Base-by-base conservation (phyloP, 2,797 vertebrate genomes). In the Scolopax rusticola region DNA sequence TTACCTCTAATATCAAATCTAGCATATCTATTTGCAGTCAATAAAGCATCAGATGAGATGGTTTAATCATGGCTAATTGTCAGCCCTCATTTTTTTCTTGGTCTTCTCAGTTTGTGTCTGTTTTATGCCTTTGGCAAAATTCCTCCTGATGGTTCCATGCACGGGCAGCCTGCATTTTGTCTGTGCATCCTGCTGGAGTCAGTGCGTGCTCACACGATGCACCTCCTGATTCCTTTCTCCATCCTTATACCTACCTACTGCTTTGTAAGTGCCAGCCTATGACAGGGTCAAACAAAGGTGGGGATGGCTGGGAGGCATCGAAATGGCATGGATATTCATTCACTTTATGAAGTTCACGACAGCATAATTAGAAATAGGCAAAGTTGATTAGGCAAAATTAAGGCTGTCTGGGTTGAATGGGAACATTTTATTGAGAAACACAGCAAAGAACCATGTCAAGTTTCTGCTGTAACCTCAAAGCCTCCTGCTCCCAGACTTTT, bases 161-260 rank as follows among this genome's bases (percentile, higher is more conserved):
- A 41, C 1, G 4, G 36, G 36, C 19, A 88, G 25, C 25, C 48
- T 90, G 64, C 7, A 19, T 75, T 83, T 90, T 79, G 12, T 8
- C 36, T 51, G 30, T 28, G 32, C 16, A 32, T 87, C 79, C 83
- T 74, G 36, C 67, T 77, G 32, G 74, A 82, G 45, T 54, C 75
- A 80, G 63, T 30, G 48, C 0, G 0, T 67, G n/a, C 17, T 78
- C 68, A 30, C 7, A 6, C 0, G 14, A 69, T 2, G 18, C 3
- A 45, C 16, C 43, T 71, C 16, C 69, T 50, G 30, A 4, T 12
- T 61, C 19, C 14, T 9, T 87, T 70, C 33, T 84, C 32, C 15
- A 4, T 24, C 65, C 32, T 10, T 33, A 4, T 13, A 17, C 7
- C 1, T 21, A 18, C 51, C 51, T 54, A 19, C 6, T 50, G 9